Base-by-base conservation (phyloP, 2,888 invertebrate species). In the Apotomis betuletana region DNA sequence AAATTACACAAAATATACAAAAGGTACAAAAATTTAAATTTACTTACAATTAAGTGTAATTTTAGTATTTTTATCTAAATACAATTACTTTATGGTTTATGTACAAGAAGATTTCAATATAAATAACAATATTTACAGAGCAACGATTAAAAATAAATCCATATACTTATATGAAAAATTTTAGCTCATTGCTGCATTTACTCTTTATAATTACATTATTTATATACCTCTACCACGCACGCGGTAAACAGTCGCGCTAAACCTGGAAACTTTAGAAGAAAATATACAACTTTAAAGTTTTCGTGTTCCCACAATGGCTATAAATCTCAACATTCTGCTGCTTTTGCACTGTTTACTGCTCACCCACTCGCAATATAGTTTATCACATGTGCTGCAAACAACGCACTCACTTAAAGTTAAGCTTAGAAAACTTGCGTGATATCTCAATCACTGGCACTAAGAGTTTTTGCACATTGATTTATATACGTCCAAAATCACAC, bases 91-190 rank as follows among this genome's bases (percentile, higher is more conserved):
- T 68, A 68, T 58, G 72, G 65, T 67, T 70, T 70, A 90, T 90
- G 81, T 88, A 89, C 87, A 89, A 79, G 79, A 77, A 80, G 80
- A 82, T 81, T 82, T 83, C 85, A 82, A 83, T 79, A 85, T 88
- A 88, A 88, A 88, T 89, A 83, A 81, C 80, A 85, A 83, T 90
- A 91, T 91, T 88, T 91, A 91, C 91, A 91, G 84, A 84, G 82
- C 82, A 82, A 80, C 81, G 79, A 79, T 78, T 80, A 77, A 79
- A 79, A 81, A 70, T 76, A 74, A 76, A 76, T 82, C 78, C 79
- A 81, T 79, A 83, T 79, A 77, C 74, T 57, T 79, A 77, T 79
- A 76, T 80, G 78, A 80, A 80, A 49, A 81, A 82, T 78, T 79
- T 82, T 82, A 82, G 79, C 75, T 81, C 44, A 54, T 57, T 57